Evolutionary conservation across 2,888 invertebrate species (phyloP).

Genomic region (Standfussiana lucernea): DNA sequence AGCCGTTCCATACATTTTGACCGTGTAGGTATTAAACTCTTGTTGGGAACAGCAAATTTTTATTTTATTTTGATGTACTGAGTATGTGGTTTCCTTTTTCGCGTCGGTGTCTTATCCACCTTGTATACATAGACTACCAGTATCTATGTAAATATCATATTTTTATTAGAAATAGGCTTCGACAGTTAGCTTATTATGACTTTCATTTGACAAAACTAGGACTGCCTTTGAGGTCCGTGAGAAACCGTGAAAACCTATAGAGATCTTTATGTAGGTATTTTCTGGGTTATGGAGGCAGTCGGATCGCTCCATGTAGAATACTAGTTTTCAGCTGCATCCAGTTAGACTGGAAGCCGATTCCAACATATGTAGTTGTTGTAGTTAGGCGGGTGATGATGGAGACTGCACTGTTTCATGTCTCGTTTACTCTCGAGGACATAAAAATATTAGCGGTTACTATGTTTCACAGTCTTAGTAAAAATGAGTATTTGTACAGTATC

Average conservation of each 20-base stretch:
- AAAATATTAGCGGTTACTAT: neutral
- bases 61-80: too few species aligned
- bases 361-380: too few species aligned
- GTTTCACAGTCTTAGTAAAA: neutral
- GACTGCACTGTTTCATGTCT: neutral
- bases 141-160: neutral
- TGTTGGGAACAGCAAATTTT: too few species aligned
- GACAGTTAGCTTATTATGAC: too few species aligned
- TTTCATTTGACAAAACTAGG: neutral
- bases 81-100: too few species aligned
- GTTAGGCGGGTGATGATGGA: neutral
- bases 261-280: too few species aligned
- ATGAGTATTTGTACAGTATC: neutral
- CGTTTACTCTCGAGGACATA: too few species aligned
- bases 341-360: neutral
- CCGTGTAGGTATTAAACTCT: too few species aligned
- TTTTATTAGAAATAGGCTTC: neutral
- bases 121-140: too few species aligned
- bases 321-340: neutral
- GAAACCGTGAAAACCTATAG: neutral
- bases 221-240: neutral
- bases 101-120: too few species aligned
- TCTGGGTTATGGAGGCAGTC: neutral
- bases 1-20: too few species aligned
- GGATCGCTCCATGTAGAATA: neutral